phyloP scores from a whole-genome alignment of 2,888 invertebrate species.

The Choreutis nemorana region DNA sequence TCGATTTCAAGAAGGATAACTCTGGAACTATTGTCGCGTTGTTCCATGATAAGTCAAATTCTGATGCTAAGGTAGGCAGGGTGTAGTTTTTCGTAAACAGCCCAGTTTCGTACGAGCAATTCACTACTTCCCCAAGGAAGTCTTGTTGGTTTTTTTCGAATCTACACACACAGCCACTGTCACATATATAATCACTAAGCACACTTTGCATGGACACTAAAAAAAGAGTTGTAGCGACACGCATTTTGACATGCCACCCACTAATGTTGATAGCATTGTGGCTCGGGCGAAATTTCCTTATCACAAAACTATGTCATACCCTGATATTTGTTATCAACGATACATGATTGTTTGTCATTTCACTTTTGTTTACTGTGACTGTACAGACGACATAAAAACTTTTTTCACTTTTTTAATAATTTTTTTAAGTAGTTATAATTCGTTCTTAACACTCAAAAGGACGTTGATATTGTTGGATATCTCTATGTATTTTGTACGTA shows the following conservation, averaged over 20 bases:
- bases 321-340: slow-evolving; percentile 28
- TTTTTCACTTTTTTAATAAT: too few species aligned
- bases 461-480: too few species aligned
- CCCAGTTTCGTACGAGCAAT: slow-evolving; percentile 29
- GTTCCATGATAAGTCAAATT: slow-evolving; percentile 40
- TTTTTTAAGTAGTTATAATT: too few species aligned
- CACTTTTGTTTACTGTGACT: too few species aligned
- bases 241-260: background rate
- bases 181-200: slow-evolving; percentile 30
- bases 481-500: too few species aligned
- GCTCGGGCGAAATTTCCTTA: background rate
- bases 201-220: slow-evolving; percentile 15
- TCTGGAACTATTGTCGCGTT: slow-evolving; percentile 25
- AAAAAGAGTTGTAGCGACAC: background rate
- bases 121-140: slow-evolving; percentile 27
- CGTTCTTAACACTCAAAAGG: too few species aligned
- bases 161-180: slow-evolving; percentile 28
- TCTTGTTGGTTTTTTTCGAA: slow-evolving; percentile 23
- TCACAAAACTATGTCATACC: background rate
- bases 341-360: slow-evolving; percentile 41
- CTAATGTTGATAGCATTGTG: background rate
- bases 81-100: slow-evolving; percentile 20
- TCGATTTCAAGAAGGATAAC: slow-evolving; percentile 25
- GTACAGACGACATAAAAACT: too few species aligned
- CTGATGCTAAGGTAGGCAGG: slow-evolving; percentile 27